Percentiles rank a stretch among this genome's conserved stretches.
Conservation (phyloP, 2,113 vertebrate genomes). For the Pagrus major region DNA sequence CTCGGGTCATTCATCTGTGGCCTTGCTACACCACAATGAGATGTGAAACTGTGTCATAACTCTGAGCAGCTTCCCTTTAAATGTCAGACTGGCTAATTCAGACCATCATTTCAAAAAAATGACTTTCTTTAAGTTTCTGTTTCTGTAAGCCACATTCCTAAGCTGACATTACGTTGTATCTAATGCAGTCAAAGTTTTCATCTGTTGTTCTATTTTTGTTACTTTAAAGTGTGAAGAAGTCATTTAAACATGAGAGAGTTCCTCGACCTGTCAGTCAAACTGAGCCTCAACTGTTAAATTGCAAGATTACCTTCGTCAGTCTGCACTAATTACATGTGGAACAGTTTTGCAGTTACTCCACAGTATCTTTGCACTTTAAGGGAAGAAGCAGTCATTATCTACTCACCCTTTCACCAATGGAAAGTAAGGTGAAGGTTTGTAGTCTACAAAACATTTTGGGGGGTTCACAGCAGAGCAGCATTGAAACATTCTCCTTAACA, state of each 20-base stretch:
- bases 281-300: not conserved
- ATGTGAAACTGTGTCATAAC: slow-evolving; percentile 25
- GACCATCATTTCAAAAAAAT: not conserved
- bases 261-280: not conserved
- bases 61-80: slow-evolving; percentile 10
- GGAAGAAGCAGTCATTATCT: no score
- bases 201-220: not conserved
- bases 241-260: not conserved
- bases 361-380: not conserved
- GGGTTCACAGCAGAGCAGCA: no score
- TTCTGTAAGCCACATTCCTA: not conserved
- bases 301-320: not conserved
- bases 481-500: no score
- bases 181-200: not conserved
- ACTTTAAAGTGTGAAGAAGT: not conserved
- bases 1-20: slow-evolving; percentile 6
- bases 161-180: not conserved
- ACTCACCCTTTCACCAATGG: no score
- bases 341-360: not conserved
- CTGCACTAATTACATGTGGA: not conserved
- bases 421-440: no score
- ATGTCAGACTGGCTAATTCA: not conserved
- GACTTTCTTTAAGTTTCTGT: not conserved
- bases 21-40: slow-evolving; percentile 21
- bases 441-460: no score